Percentiles rank a stretch among this genome's conserved stretches.
Evolutionary conservation across 2,113 vertebrate species (phyloP).

Genomic region (Odontesthes bonariensis): DNA sequence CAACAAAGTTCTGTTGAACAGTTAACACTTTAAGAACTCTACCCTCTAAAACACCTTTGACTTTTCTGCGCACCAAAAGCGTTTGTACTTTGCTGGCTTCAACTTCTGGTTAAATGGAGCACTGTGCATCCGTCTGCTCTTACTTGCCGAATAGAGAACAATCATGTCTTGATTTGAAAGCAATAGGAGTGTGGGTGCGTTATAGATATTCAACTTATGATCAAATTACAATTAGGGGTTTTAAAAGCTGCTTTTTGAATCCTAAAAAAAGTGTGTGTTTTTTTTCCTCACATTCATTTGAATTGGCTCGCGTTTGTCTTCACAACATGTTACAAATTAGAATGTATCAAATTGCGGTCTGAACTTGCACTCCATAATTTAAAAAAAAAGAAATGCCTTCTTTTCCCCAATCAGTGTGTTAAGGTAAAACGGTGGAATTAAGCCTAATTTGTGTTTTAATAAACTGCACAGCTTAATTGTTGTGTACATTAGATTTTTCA

Average conservation of each 20-base stretch:
- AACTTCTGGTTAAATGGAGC: constrained; percentile 8
- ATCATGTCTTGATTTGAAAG: constrained; percentile 7
- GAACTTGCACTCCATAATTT: constrained; percentile 17
- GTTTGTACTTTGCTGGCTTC: constrained; percentile 18
- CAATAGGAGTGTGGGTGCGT: background rate
- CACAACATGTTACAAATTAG: background rate
- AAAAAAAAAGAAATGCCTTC: constrained; percentile 32
- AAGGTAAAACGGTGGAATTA: constrained; percentile 35
- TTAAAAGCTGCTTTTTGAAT: background rate
- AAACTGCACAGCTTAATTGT: constrained; percentile 48
- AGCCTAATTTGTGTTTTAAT: constrained; percentile 60
- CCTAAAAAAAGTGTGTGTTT: too few species aligned
- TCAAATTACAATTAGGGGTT: background rate
- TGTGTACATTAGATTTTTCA: constrained; percentile 48
- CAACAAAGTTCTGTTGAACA: constrained; percentile 16
- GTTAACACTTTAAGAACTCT: constrained; percentile 28
- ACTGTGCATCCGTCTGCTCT: too few species aligned
- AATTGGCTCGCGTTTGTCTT: background rate
- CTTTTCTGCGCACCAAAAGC: constrained; percentile 2
- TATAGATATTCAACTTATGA: background rate
- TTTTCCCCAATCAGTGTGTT: constrained; percentile 7
- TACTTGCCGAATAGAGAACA: too few species aligned
- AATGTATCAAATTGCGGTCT: background rate
- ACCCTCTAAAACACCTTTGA: constrained; percentile 29
- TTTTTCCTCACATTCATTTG: background rate